These are phyloP conservation scores for Crossaster papposus DNA, from an alignment of 53 echinoderm and acorn worm species.

Conservation along the genomic window DNA sequence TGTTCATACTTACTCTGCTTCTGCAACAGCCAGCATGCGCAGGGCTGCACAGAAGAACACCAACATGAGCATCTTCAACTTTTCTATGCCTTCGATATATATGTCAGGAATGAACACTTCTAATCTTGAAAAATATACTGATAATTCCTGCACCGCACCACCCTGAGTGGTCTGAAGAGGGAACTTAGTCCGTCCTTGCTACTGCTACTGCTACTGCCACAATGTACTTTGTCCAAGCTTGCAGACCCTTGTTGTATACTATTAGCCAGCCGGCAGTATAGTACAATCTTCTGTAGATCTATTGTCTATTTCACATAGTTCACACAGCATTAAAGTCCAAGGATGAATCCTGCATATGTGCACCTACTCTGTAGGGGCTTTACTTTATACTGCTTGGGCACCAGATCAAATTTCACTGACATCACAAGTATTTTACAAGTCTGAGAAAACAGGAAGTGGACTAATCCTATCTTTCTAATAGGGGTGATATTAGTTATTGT, in stretches of 20 bases:
- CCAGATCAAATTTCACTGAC: conserved; percentile 26
- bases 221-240: not conserved
- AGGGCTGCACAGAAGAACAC: conserved; percentile 13
- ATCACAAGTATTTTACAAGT: conserved; percentile 21
- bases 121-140: not conserved
- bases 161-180: not conserved
- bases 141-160: not conserved
- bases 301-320: not conserved
- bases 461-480: not conserved
- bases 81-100: not conserved
- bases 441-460: conserved; percentile 39
- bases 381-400: not conserved
- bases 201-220: too few species aligned
- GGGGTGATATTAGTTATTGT: not conserved
- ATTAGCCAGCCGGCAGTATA: not conserved
- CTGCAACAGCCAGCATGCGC: not conserved
- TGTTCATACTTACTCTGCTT: conserved; percentile 28
- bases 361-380: not conserved
- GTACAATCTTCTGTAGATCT: not conserved
- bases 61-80: not conserved
- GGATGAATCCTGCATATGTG: not conserved
- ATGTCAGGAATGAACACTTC: not conserved
- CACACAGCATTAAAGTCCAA: not conserved
- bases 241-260: too few species aligned
- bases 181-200: too few species aligned